Conservation (phyloP, 1,140 invertebrate genomes). For the Trialeurodes vaporariorum region DNA sequence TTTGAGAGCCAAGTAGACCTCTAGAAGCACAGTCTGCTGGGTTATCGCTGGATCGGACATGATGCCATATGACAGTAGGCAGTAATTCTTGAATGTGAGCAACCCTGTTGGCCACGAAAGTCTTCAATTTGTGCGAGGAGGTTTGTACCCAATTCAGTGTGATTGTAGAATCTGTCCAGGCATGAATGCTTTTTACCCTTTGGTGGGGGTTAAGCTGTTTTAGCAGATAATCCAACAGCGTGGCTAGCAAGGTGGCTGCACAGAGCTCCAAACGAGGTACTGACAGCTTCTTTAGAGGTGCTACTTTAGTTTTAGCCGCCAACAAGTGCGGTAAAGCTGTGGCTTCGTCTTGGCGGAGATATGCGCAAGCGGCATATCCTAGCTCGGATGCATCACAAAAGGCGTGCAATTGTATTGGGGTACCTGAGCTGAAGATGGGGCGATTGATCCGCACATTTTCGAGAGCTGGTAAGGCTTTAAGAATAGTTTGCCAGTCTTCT, state of each 20-base stretch:
- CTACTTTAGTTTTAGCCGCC: conserved; percentile 21
- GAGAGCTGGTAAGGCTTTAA: neutral
- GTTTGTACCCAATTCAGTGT: conserved; percentile 24
- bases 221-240: neutral
- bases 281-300: conserved; percentile 18
- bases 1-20: no score
- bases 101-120: conserved; percentile 34
- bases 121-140: conserved; percentile 26
- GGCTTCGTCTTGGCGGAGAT: conserved; percentile 7
- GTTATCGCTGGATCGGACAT: conserved; percentile 32
- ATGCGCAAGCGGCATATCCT: conserved; percentile 27
- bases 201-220: neutral
- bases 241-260: conserved; percentile 20
- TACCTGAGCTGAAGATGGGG: no score
- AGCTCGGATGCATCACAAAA: conserved; percentile 27
- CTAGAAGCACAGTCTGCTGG: conserved; percentile 35
- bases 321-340: conserved; percentile 19
- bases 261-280: conserved; percentile 23
- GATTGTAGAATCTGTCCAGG: conserved; percentile 18
- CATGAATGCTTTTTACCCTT: neutral
- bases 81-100: conserved; percentile 29
- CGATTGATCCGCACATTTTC: no score
- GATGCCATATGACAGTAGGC: conserved; percentile 25
- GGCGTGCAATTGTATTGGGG: no score
- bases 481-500: no score